Percentiles rank a stretch among this genome's conserved stretches.
Evolutionary conservation across 1,140 invertebrate species (phyloP).

Genomic region (Zophobas atratus): DNA sequence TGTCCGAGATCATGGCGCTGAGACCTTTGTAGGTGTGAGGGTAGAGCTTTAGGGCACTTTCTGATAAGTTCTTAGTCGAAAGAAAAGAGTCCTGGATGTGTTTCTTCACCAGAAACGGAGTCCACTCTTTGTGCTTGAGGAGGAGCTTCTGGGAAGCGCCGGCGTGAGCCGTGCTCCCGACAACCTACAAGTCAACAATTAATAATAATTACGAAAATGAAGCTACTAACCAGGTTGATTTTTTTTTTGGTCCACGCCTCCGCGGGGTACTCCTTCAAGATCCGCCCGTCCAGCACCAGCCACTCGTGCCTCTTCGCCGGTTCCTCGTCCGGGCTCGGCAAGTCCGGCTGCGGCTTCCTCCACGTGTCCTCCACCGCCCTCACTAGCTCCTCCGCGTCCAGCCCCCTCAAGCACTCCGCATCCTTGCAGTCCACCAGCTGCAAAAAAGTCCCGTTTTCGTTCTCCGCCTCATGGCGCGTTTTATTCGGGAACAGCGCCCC

Average conservation of each 20-base stretch:
- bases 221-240: conserved; percentile 71
- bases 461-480: conserved; percentile 74
- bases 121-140: conserved; percentile 75
- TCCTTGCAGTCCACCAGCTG: conserved; percentile 71
- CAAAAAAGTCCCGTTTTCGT: conserved; percentile 74
- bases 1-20: conserved; percentile 82
- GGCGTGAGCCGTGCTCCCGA: conserved; percentile 82
- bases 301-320: conserved; percentile 77
- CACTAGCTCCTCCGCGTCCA: conserved; percentile 76
- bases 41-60: conserved; percentile 76
- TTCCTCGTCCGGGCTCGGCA: conserved; percentile 74
- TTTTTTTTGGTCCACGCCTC: conserved; percentile 72
- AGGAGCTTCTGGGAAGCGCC: conserved; percentile 74
- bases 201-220: no score
- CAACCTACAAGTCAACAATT: no score
- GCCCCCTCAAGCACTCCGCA: conserved; percentile 74
- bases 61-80: conserved; percentile 73
- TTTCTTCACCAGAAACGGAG: conserved; percentile 74
- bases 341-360: conserved; percentile 73
- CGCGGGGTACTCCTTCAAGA: conserved; percentile 76
- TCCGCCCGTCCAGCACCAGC: conserved; percentile 81
- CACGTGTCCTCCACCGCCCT: conserved; percentile 79
- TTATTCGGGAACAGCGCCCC: conserved; percentile 79
- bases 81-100: conserved; percentile 77
- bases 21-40: conserved; percentile 78